Evolutionary conservation across 2,113 vertebrate genomes (phyloP), one percentile per base, ranked within the genome.

Genomic region (Mesitornis unicolor): DNA sequence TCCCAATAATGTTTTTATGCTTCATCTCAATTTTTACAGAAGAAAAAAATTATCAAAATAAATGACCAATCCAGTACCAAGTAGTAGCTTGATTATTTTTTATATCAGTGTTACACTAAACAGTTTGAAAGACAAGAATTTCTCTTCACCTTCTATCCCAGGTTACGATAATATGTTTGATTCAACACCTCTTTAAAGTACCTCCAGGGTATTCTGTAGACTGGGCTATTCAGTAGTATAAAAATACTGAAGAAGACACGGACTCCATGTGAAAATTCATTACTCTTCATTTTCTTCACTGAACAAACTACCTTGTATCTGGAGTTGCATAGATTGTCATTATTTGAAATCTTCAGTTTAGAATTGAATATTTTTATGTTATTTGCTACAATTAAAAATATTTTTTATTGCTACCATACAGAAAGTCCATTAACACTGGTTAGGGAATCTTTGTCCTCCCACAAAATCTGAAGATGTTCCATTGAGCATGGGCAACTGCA

Each of bases 361-460:
- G 87, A 84, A 45, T 11, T 7, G 4, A 50, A 3, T 20, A 40
- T 24, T 68, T 74, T 68, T 89, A 43, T n/a, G 54, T 36, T 57
- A 80, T 13, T 54, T 33, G 20, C 13, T 93, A 59, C 43, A 90
- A 63, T 38, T 16, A 10, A 16, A 48, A 28, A 68, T 11, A 8
- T n/a, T n/a, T n/a, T n/a, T n/a, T n/a, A n/a, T 12, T 8, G 1
- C 13, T 1, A 2, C n/a, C 3, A 1, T 28, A 35, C 0, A 1
- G 25, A 18, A 73, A 63, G 9, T 51, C 31, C 50, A 54, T 2
- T 53, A 42, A 63, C 20, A 42, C 24, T 1, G 0, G 17, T 42
- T 3, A 89, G n/a, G 33, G 21, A 84, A 75, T 40, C 43, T 61
- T 18, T 67, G 48, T 67, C 31, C 22, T 53, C 38, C 45, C 38